phyloP scores from a whole-genome alignment of 1,140 invertebrate genomes.

The Aphaenogaster floridana region DNA sequence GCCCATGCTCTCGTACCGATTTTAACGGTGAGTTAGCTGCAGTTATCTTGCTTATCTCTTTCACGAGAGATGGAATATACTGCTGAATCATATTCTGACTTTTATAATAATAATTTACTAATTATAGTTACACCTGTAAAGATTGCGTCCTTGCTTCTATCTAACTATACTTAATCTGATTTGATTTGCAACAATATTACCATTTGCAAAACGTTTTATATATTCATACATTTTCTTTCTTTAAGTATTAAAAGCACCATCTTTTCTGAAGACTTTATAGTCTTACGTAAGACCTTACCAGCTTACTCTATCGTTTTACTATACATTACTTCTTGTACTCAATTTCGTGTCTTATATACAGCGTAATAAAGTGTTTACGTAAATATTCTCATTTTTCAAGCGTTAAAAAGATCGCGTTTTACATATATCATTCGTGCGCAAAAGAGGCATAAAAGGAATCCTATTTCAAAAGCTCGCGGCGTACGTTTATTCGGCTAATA shows the following conservation, averaged over 20 bases:
- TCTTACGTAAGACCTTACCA: background rate
- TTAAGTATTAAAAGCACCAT: background rate
- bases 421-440: background rate
- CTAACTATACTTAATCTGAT: background rate
- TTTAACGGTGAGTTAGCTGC: background rate
- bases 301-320: background rate
- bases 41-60: background rate
- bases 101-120: background rate
- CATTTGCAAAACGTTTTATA: background rate
- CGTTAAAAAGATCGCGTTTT: background rate
- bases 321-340: background rate
- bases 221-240: background rate
- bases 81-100: background rate
- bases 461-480: background rate
- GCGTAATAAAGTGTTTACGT: background rate
- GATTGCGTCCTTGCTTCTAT: background rate
- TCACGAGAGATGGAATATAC: background rate
- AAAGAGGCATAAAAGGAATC: background rate
- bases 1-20: background rate
- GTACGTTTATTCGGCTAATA: constrained; percentile 11
- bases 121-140: background rate
- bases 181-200: background rate
- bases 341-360: background rate
- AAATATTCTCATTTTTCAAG: background rate
- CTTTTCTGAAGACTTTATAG: background rate